Base-by-base conservation (phyloP, 2,888 invertebrate genomes). In the Crossocerus cetratus region DNA sequence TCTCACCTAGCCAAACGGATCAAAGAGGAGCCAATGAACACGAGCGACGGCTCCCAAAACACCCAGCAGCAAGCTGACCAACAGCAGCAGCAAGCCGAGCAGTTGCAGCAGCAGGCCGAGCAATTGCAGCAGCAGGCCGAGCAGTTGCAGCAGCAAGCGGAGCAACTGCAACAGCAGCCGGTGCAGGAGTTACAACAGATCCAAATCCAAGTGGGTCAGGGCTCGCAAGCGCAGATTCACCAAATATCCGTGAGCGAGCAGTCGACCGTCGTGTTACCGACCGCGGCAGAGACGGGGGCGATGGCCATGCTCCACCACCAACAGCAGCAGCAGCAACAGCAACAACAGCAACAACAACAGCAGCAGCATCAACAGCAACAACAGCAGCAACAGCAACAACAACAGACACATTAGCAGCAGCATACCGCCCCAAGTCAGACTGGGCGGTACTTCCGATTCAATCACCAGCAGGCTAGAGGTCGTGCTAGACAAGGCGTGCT, bases 1-100 rank as follows among this genome's bases (percentile, higher is more conserved):
- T 95, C 95, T 74, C 96, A 96, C 90, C 92, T 94, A 83, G 93
- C 94, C n/a, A 93, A 94, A 85, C 92, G 95, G 45, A 93, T 94
- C 61, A 94, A 95, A 77, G 95, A 95, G 86, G 94, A 94, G 88
- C 90, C 90, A 0, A 69, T 89, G 11, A 85, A 84, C 8, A 78
- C 84, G 1, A 76, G 80, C 0, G 89, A 89, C 2, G 76, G 78
- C 42, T 74, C 85, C 0, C 92, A 93, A 65, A 91, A 90, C 77
- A 91, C 90, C 69, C 88, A 88, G 64, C 86, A 91, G 75, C 87
- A 88, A 56, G 83, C 87, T 42, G 86, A 89, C 8, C 88, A 89
- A 53, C 84, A 87, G 62, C 85, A 86, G 66, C 81, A 84, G 53
- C 80, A 81, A 63, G 82, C 76, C 56, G 72, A 78, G 63, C 82